phyloP scores from a whole-genome alignment of 1,140 invertebrate species.

The Trachelipus rathkii region DNA sequence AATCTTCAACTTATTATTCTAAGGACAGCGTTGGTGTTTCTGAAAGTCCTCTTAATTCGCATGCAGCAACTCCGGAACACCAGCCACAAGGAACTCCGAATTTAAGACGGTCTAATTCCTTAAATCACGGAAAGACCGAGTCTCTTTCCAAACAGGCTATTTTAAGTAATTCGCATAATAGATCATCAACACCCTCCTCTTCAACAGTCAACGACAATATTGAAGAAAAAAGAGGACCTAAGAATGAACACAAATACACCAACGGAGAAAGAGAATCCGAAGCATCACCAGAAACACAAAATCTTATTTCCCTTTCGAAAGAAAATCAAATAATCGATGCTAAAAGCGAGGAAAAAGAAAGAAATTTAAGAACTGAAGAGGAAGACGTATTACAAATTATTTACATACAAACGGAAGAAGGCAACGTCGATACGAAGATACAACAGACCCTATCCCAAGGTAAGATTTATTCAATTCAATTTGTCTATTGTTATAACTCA shows the following conservation, averaged over 20 bases:
- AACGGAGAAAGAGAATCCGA: not conserved
- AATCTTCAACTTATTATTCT: not conserved
- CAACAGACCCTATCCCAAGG: not conserved
- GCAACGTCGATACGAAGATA: not conserved
- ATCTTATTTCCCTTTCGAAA: not conserved
- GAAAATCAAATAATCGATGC: not conserved
- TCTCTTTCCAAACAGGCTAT: not conserved
- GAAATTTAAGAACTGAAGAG: not conserved
- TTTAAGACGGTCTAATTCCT: not conserved
- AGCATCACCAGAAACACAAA: not conserved
- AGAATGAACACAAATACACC: not conserved
- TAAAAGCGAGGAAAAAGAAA: not conserved
- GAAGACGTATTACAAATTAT: constrained; percentile 5
- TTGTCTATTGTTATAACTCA: not conserved
- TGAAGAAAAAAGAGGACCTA: not conserved
- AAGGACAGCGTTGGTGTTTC: not conserved
- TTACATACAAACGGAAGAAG: constrained; percentile 7
- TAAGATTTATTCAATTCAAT: constrained; percentile 4
- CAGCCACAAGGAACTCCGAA: not conserved
- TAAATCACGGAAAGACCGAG: not conserved
- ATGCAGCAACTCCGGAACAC: not conserved
- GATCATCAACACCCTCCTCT: not conserved
- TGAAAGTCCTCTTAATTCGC: not conserved
- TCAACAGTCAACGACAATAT: not conserved
- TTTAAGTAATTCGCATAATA: not conserved